phyloP scores from a whole-genome alignment of 2,113 vertebrate species.

The Brachyhypopomus occidentalis region DNA sequence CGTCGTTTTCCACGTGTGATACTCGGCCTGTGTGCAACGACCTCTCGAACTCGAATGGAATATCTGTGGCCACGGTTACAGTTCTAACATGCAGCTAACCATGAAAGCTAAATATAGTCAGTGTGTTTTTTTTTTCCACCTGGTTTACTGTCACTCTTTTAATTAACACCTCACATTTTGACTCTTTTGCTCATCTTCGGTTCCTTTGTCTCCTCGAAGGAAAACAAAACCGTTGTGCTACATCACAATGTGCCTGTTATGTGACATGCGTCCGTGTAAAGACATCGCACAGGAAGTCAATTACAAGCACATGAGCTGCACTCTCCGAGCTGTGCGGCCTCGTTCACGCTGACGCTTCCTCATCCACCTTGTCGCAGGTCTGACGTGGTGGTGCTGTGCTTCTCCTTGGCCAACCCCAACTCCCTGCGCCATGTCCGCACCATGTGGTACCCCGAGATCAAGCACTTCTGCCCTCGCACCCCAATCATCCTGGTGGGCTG shows the following conservation, averaged over 20 bases:
- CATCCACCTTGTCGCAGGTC: conserved; percentile 69
- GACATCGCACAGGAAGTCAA: background rate
- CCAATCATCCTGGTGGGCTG: conserved; percentile 91
- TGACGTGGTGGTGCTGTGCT: conserved; percentile 87
- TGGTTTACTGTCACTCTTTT: background rate
- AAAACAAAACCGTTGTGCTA: too few species aligned
- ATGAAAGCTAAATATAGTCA: background rate
- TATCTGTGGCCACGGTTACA: background rate
- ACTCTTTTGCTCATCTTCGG: background rate
- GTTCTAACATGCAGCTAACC: background rate
- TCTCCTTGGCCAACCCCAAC: conserved; percentile 89
- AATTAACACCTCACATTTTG: background rate
- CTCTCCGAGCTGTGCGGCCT: background rate
- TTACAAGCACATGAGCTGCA: background rate
- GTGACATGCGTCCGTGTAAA: too few species aligned
- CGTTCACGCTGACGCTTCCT: too few species aligned
- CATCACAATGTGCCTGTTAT: too few species aligned
- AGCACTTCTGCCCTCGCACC: conserved; percentile 91
- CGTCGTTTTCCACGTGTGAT: background rate
- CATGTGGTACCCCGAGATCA: conserved; percentile 92
- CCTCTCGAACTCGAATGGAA: background rate
- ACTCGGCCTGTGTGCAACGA: background rate
- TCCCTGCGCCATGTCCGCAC: conserved; percentile 87
- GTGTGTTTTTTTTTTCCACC: background rate
- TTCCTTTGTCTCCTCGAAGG: background rate